Base-by-base conservation (phyloP, 2,888 invertebrate species). In the Oxystoma pomonae region DNA sequence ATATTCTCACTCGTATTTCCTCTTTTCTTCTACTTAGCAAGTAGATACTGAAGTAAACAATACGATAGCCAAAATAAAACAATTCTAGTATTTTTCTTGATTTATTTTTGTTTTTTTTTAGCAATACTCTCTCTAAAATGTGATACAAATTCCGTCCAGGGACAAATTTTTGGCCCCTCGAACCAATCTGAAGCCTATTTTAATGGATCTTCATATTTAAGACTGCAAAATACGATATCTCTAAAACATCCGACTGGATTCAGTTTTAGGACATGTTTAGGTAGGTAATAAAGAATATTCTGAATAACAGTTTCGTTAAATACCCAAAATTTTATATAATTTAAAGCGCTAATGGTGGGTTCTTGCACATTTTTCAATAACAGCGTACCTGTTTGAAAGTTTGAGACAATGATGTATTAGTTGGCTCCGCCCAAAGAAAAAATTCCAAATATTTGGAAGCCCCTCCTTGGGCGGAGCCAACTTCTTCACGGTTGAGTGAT, bases 241-340 rank as follows among this genome's bases (percentile, higher is more conserved):
- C 86, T 92, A 72, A 90, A 90, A 79, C 87, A 89, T 76, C 90
- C 91, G 74, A 90, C 90, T 67, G 92, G 92, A 20, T 84, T 93
- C 71, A 92, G 91, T 80, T 92, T 91, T 80, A 84, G 91, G 72
- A 90, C 91, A 3, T 94, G 93, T 80, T 86, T 87, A 70, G 90
- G 82, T 75, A 72, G 66, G 66, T 62, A 35, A n/a, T n/a, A n/a
- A n/a, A n/a, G n/a, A n/a, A 51, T 55, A 9, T 61, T 35, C n/a
- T n/a, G n/a, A n/a, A n/a, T n/a, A n/a, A n/a, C n/a, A n/a, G n/a
- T n/a, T n/a, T n/a, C 18, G 12, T 50, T 50, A n/a, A 50, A 50
- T 50, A 12, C 50, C 50, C n/a, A 12, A 50, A 16, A 12, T n/a
- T n/a, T n/a, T n/a, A n/a, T n/a, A n/a, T n/a, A 22, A 59, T 61